These are phyloP conservation scores for Alsophila aescularia DNA, from an alignment of 2,888 invertebrate genomes.

Conservation along the genomic window DNA sequence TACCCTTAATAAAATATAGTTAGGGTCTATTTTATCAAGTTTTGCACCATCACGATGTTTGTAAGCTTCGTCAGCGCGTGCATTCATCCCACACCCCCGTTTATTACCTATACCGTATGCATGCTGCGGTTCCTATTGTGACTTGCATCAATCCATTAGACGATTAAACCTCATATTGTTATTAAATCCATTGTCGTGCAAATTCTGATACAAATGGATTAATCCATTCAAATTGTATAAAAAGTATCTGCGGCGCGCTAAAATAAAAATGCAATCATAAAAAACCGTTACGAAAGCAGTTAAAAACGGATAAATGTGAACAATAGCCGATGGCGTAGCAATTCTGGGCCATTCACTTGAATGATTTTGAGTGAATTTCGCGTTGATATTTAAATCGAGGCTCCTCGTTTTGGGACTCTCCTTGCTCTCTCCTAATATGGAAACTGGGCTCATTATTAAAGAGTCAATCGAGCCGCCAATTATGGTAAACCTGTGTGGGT, in stretches of 20 bases:
- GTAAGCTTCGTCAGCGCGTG: constrained; percentile 61
- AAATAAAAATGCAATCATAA: constrained; percentile 37
- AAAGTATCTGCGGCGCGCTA: constrained; percentile 22
- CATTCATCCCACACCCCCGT: constrained; percentile 77
- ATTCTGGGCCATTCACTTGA: constrained; percentile 17
- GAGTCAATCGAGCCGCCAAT: constrained; percentile 57
- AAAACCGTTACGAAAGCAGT: constrained; percentile 33
- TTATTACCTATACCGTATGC: constrained; percentile 78
- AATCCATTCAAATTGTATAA: constrained; percentile 24
- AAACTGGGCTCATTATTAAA: constrained; percentile 63
- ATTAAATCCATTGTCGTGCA: constrained; percentile 52
- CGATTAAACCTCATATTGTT: constrained; percentile 75
- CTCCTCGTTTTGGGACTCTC: constrained; percentile 43
- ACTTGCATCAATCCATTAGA: constrained; percentile 76
- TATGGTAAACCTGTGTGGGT: constrained; percentile 66
- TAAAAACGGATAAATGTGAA: constrained; percentile 31
- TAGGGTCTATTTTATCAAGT: constrained; percentile 54
- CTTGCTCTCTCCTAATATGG: constrained; percentile 57
- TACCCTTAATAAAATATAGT: constrained; percentile 45
- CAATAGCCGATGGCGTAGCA: constrained; percentile 30
- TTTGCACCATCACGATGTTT: constrained; percentile 33
- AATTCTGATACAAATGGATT: constrained; percentile 42
- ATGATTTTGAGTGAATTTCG: constrained; percentile 22
- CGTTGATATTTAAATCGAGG: constrained; percentile 28
- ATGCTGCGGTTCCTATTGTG: constrained; percentile 76